Conservation (phyloP, 1,140 invertebrate species). For the Lordiphosa collinella region DNA sequence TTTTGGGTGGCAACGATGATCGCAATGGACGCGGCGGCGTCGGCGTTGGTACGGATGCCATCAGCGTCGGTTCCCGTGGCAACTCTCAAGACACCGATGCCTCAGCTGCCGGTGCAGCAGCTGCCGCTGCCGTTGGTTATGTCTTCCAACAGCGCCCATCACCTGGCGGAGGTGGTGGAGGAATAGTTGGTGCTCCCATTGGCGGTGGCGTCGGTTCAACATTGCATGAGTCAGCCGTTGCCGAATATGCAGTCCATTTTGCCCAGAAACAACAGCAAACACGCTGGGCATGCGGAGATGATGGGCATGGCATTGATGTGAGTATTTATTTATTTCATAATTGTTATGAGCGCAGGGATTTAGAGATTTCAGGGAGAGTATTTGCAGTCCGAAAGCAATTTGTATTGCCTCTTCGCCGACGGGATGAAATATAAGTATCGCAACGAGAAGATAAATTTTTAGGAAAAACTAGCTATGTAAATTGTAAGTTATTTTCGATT, state of each 20-base stretch:
- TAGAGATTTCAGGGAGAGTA: too few relatives aligned
- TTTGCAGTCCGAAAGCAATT: too few relatives aligned
- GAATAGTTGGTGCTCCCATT: conserved; percentile 22
- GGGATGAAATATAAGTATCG: too few relatives aligned
- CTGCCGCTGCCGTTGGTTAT: conserved; percentile 69
- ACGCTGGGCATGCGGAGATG: conserved; percentile 74
- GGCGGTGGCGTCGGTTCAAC: conserved; percentile 43
- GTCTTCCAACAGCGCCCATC: conserved; percentile 74
- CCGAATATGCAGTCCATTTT: conserved; percentile 74
- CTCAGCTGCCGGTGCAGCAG: conserved; percentile 60
- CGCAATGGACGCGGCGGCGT: conserved; percentile 73
- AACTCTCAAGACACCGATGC: conserved; percentile 57
- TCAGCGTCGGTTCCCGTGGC: conserved; percentile 39
- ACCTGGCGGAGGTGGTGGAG: conserved; percentile 45
- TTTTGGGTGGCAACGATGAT: conserved; percentile 77
- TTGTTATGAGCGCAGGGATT: too few relatives aligned
- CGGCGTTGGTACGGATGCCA: conserved; percentile 55
- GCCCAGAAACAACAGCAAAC: conserved; percentile 74
- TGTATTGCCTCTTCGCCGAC: too few relatives aligned
- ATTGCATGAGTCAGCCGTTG: conserved; percentile 65
- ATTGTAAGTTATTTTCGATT: too few relatives aligned
- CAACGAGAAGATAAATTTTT: too few relatives aligned
- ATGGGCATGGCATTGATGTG: conserved; percentile 76
- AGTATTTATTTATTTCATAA: conserved; percentile 35
- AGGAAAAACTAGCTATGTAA: too few relatives aligned